Base-by-base conservation (phyloP, 2,113 vertebrate species). In the Numida meleagris region DNA sequence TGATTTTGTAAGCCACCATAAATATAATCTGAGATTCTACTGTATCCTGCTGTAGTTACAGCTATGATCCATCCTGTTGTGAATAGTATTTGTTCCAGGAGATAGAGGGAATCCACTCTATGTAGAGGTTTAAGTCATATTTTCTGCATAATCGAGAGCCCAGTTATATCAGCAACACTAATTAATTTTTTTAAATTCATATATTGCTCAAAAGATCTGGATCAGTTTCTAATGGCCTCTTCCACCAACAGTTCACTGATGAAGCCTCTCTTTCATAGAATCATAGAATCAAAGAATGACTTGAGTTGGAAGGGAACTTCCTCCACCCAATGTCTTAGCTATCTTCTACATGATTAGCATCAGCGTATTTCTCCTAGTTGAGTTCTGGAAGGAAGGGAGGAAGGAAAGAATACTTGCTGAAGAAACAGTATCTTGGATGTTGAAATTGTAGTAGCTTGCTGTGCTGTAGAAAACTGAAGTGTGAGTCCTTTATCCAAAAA, bases 261-360 rank as follows among this genome's bases (percentile, higher is more conserved):
- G 10, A 46, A 3, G 72, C 40, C 6, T 19, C 4, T 65, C 33
- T 79, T 82, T 61, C 21, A 48, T 23, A 23, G 46, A 48, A 48
- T 46, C 46, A 46, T 48, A 23, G 46, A 48, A 48, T 48, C 23
- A 48, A 48, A 48, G 21, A 24, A 48, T 48, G 46, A 24, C 21
- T 48, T 48, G 31, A n/a, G 78, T 40, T 3, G 4, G 38, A 76
- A 48, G 23, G 6, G 10, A 24, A 48, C 46, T 51, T 67, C 43
- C 24, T 46, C n/a, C 29, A 46, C 10, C 33, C 20, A 4, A 4
- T 7, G 6, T 16, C 0, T 2, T 18, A 34, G 4, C 7, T 1
- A 0, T 34, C 21, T 51, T 40, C 46, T 46, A 14, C 2, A 6
- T 3, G 4, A 5, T 40, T 40, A 76, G 4, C 0, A 0, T 46